phyloP scores from a whole-genome alignment of 2,888 invertebrate genomes.

The Tholera decimalis region DNA sequence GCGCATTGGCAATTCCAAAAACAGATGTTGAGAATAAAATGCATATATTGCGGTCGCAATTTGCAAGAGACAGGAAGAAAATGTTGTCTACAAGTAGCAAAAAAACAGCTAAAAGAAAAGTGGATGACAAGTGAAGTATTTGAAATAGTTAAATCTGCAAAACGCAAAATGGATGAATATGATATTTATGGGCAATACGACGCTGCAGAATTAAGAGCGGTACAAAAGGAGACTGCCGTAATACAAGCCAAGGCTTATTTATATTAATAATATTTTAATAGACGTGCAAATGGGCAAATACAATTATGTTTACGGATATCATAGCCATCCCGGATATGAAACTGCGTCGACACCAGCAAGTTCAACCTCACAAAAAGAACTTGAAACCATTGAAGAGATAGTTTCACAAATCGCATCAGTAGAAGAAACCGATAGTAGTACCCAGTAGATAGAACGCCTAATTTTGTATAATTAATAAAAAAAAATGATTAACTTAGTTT shows the following conservation, averaged over 20 bases:
- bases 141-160: conserved; percentile 13
- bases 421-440: conserved; percentile 5
- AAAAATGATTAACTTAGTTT: background rate
- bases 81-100: conserved; percentile 15
- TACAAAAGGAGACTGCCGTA: conserved; percentile 15
- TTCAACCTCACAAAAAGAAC: conserved; percentile 13
- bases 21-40: no score
- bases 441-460: conserved; percentile 3
- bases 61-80: no score
- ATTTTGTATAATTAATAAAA: conserved; percentile 3
- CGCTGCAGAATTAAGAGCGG: conserved; percentile 12
- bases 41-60: no score
- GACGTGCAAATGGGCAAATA: conserved; percentile 19
- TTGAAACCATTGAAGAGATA: conserved; percentile 3
- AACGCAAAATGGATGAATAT: conserved; percentile 15
- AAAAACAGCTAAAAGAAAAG: conserved; percentile 9
- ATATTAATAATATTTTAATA: conserved; percentile 21
- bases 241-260: conserved; percentile 17
- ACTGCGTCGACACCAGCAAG: conserved; percentile 13
- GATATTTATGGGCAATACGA: conserved; percentile 13
- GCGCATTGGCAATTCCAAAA: no score
- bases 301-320: conserved; percentile 14
- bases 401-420: background rate
- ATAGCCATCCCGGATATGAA: conserved; percentile 10
- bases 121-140: conserved; percentile 13